phyloP scores from a whole-genome alignment of 2,113 vertebrate genomes.

The Phoenicopterus ruber region DNA sequence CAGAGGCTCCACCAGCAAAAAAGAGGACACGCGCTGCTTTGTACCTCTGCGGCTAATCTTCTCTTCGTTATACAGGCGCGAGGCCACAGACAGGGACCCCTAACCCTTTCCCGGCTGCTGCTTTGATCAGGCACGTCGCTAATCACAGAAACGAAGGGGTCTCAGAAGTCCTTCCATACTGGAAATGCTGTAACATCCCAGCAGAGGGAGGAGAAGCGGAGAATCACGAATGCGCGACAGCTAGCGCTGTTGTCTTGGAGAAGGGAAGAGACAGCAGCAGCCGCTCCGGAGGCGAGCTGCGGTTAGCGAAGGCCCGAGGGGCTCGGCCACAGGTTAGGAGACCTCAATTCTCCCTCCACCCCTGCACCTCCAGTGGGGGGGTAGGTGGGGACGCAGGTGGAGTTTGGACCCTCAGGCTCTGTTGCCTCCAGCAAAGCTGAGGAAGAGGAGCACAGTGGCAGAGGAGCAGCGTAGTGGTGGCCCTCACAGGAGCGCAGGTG shows the following conservation, averaged over 20 bases:
- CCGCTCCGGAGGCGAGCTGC: neutral
- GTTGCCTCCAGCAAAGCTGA: neutral
- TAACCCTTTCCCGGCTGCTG: neutral
- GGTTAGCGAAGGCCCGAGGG: neutral
- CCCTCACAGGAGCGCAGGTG: neutral
- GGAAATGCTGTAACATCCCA: neutral
- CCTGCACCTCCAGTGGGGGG: neutral
- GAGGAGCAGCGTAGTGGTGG: neutral
- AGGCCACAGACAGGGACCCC: neutral
- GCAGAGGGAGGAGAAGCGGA: neutral
- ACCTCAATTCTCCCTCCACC: accelerated
- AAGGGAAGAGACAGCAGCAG: neutral
- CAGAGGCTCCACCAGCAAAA: neutral
- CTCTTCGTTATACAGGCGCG: neutral
- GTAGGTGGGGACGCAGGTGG: neutral
- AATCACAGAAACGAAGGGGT: neutral
- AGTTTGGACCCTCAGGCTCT: neutral
- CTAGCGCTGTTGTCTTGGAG: neutral
- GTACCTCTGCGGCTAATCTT: neutral
- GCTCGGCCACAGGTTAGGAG: neutral
- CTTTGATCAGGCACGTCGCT: neutral
- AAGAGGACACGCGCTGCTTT: accelerated
- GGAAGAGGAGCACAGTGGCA: neutral
- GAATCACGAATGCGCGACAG: neutral
- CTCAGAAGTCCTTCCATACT: neutral